These are phyloP conservation scores for Dicycla oo DNA, from an alignment of 2,888 invertebrate species.

Conservation along the genomic window DNA sequence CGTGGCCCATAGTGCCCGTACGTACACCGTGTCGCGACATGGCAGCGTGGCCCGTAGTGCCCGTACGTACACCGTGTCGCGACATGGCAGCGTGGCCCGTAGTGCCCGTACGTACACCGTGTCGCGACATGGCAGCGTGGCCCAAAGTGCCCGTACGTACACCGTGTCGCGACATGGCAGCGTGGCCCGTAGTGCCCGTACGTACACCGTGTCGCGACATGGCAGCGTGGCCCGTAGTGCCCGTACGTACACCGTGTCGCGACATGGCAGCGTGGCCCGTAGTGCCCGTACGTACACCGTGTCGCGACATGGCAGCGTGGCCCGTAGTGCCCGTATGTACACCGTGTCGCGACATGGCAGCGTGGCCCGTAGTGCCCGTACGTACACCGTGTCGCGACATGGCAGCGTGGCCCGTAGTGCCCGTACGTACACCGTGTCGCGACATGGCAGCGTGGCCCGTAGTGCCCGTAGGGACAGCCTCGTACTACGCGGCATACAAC, in stretches of 20 bases:
- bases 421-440: background rate
- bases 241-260: slow-evolving; percentile 3
- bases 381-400: background rate
- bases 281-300: background rate
- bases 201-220: background rate
- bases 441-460: background rate
- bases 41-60: too few relatives aligned
- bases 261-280: background rate
- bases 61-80: too few relatives aligned
- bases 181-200: background rate
- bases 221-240: background rate
- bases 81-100: background rate
- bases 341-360: background rate
- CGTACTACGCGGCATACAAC: background rate
- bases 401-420: background rate
- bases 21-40: background rate
- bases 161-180: background rate
- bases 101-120: background rate
- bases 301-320: background rate
- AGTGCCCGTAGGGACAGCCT: background rate
- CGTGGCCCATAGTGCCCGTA: background rate
- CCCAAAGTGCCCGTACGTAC: too few relatives aligned
- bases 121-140: too few relatives aligned
- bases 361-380: background rate
- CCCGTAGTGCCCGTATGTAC: background rate